Evolutionary conservation across 1,140 invertebrate genomes (phyloP).

Genomic region (Calephelis nemesis): DNA sequence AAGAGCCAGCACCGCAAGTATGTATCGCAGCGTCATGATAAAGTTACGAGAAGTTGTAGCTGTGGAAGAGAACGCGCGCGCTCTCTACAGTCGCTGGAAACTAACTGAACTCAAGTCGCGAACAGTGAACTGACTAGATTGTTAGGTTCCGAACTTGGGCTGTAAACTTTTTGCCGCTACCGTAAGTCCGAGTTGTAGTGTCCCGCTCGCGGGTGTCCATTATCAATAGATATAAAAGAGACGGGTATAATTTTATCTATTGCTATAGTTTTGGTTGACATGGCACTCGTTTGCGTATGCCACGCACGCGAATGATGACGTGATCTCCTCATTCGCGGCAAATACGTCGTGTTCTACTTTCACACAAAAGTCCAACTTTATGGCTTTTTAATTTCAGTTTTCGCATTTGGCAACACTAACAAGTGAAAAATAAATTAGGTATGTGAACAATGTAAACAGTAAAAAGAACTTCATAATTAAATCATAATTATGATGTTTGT

Average conservation of each 20-base stretch:
- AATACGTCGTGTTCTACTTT: constrained; percentile 55
- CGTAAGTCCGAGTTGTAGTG: constrained; percentile 20
- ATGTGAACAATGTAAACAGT: too few species aligned
- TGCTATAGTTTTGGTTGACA: constrained; percentile 39
- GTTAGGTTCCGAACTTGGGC: constrained; percentile 49
- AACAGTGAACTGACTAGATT: constrained; percentile 18
- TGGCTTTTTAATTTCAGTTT: background rate
- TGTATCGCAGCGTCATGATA: constrained; percentile 62
- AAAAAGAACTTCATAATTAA: too few species aligned
- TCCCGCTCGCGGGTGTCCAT: constrained; percentile 30
- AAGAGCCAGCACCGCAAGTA: constrained; percentile 68
- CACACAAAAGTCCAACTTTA: constrained; percentile 38
- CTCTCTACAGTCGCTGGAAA: constrained; percentile 38
- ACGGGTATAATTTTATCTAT: constrained; percentile 36
- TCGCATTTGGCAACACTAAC: background rate
- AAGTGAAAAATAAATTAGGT: background rate
- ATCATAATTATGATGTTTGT: too few species aligned
- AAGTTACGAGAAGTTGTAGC: constrained; percentile 71
- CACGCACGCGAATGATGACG: constrained; percentile 69
- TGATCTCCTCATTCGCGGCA: constrained; percentile 46
- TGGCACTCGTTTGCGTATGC: constrained; percentile 49
- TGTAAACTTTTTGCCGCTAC: constrained; percentile 57
- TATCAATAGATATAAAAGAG: constrained; percentile 33
- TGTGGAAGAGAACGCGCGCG: constrained; percentile 38
- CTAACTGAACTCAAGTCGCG: constrained; percentile 44